Evolutionary conservation across 2,888 invertebrate genomes (phyloP).

Genomic region (Peribatodes rhomboidaria): DNA sequence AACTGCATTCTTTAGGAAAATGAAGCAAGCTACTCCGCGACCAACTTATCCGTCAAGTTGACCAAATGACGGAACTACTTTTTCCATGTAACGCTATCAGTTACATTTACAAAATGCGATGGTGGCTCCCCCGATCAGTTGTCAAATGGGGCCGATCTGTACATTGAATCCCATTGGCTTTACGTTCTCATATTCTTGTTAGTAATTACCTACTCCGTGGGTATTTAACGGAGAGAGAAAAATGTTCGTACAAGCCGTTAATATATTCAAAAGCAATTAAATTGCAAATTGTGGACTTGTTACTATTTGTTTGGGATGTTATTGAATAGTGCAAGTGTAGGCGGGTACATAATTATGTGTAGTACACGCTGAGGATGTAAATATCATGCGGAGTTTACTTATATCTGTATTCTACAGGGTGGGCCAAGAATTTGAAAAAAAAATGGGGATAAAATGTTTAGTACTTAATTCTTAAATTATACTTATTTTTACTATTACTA

Average conservation of each 20-base stretch:
- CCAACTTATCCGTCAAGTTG: background rate
- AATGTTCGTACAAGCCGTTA: conserved; percentile 6
- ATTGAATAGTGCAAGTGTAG: background rate
- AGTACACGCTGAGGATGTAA: too few species aligned
- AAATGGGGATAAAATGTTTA: too few species aligned
- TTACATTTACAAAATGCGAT: background rate
- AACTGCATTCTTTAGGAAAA: conserved; percentile 60
- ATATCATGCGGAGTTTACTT: too few species aligned
- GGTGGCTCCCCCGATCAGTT: background rate
- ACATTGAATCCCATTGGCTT: conserved; percentile 51
- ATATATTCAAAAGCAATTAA: conserved; percentile 27
- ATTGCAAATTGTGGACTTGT: conserved; percentile 19
- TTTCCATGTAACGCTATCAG: background rate
- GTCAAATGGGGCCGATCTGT: background rate
- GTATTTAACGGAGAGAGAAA: conserved; percentile 27
- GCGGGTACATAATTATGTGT: background rate
- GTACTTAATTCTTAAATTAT: too few species aligned
- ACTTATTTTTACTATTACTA: too few species aligned
- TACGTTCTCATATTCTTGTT: conserved; percentile 38
- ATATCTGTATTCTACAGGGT: background rate
- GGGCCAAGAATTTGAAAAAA: too few species aligned
- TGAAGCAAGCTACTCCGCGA: conserved; percentile 47
- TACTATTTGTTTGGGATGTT: conserved; percentile 3
- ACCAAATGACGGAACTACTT: background rate
- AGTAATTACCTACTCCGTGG: conserved; percentile 49